Conservation (phyloP, 2,888 invertebrate species). For the Cryptocephalus moraei region DNA sequence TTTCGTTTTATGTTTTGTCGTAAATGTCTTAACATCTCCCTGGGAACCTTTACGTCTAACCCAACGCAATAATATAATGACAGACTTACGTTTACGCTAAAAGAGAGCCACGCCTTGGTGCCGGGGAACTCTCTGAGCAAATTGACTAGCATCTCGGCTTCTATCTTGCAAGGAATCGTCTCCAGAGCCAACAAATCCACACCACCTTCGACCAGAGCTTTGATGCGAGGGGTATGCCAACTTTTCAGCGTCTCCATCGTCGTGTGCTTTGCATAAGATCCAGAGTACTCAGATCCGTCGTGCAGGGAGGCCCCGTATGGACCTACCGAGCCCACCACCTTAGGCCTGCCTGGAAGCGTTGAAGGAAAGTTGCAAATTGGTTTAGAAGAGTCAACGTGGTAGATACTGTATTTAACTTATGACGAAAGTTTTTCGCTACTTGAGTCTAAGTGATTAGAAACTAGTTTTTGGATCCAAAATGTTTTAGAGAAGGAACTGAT, state of each 20-base stretch:
- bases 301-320: slow-evolving; percentile 86
- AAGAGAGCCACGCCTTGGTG: slow-evolving; percentile 76
- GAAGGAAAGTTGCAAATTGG: too few species aligned
- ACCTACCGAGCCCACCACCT: slow-evolving; percentile 82
- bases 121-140: slow-evolving; percentile 62
- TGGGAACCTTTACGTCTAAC: too few species aligned
- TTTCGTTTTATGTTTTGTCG: too few species aligned
- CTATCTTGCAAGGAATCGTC: slow-evolving; percentile 77
- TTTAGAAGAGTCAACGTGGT: too few species aligned
- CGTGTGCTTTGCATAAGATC: slow-evolving; percentile 62
- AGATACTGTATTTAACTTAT: too few species aligned
- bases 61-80: too few species aligned
- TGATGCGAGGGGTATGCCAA: slow-evolving; percentile 79
- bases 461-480: too few species aligned
- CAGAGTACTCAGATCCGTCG: slow-evolving; percentile 91
- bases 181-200: slow-evolving; percentile 83
- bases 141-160: slow-evolving; percentile 74
- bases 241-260: slow-evolving; percentile 53
- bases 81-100: slow-evolving; percentile 67
- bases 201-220: slow-evolving; percentile 67
- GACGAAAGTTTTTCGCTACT: too few species aligned
- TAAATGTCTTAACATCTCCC: too few species aligned
- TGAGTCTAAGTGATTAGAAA: too few species aligned
- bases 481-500: too few species aligned
- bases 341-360: slow-evolving; percentile 36